Evolutionary conservation across 2,113 vertebrate genomes (phyloP).

Genomic region (Erythrocercus mccallii): DNA sequence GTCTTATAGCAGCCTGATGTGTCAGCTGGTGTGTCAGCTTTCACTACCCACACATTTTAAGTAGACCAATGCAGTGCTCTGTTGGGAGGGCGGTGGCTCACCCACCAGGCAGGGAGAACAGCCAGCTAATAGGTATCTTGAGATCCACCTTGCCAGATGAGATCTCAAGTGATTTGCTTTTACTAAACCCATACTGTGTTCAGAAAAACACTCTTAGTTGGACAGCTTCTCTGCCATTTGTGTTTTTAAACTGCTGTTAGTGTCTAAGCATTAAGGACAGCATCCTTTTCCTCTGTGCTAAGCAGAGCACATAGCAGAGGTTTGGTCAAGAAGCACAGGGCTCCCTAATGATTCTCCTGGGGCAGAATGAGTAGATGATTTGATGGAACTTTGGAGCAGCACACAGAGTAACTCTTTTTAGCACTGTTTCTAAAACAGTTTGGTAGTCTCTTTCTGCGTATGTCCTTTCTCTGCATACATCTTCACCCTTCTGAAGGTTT

Average conservation of each 20-base stretch:
- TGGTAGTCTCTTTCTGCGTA: neutral
- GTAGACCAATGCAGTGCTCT: neutral
- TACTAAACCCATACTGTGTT: neutral
- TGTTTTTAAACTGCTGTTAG: neutral
- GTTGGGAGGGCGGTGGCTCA: neutral
- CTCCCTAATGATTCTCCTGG: neutral
- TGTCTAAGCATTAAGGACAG: neutral
- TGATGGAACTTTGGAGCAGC: neutral
- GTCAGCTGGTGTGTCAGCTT: neutral
- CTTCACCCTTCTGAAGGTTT: neutral
- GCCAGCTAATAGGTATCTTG: neutral
- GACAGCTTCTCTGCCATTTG: neutral
- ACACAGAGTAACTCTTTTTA: neutral
- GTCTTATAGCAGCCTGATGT: neutral
- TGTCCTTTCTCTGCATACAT: neutral
- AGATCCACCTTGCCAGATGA: neutral
- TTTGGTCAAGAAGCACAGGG: neutral
- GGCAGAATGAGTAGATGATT: neutral
- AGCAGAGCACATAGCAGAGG: neutral
- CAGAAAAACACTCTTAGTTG: neutral
- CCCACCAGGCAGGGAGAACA: neutral
- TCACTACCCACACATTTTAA: neutral
- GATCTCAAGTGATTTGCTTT: neutral
- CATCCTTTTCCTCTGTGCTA: neutral
- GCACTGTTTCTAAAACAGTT: neutral